phyloP scores from a whole-genome alignment of 2,113 vertebrate genomes.

The Todiramphus chloris region DNA sequence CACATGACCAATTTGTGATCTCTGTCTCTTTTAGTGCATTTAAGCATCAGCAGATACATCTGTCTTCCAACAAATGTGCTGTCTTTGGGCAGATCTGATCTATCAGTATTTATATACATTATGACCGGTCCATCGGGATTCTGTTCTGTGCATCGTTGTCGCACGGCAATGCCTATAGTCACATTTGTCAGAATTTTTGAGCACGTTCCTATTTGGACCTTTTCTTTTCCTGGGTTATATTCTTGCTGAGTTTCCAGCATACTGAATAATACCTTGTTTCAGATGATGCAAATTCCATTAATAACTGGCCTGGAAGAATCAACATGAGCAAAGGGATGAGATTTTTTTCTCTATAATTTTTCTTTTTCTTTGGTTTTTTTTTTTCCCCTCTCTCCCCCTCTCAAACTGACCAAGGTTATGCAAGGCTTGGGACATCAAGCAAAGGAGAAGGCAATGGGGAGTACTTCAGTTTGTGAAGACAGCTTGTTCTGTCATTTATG shows the following conservation, averaged over 20 bases:
- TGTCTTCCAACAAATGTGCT: background rate
- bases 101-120: background rate
- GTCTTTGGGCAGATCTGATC: background rate
- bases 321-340: background rate
- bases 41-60: background rate
- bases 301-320: background rate
- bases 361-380: too few relatives aligned
- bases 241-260: background rate
- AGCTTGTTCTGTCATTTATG: background rate
- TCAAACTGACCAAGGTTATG: background rate
- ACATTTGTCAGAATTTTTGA: background rate
- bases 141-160: background rate
- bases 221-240: background rate
- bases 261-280: background rate
- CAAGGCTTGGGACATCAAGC: background rate
- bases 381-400: background rate
- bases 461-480: background rate
- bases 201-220: background rate
- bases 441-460: background rate
- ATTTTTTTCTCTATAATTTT: background rate
- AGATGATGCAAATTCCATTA: background rate
- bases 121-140: background rate
- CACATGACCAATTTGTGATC: background rate
- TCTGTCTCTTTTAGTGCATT: background rate
- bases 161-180: background rate